phyloP scores from a whole-genome alignment of 1,140 invertebrate genomes.

The Mya arenaria region DNA sequence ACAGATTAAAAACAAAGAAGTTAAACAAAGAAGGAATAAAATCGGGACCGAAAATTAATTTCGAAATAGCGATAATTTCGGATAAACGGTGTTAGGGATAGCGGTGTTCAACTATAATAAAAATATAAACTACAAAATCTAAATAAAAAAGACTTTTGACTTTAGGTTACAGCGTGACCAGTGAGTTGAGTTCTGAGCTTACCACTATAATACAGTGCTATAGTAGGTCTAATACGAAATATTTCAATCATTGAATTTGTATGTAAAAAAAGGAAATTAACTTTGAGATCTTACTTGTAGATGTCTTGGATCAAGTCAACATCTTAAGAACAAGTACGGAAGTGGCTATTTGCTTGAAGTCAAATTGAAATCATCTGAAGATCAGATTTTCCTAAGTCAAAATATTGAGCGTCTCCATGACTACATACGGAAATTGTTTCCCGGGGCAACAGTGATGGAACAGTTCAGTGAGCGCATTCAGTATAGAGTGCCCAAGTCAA shows the following conservation, averaged over 20 bases:
- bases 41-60: neutral
- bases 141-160: neutral
- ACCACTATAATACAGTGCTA: too few relatives aligned
- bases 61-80: neutral
- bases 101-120: neutral
- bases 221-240: too few relatives aligned
- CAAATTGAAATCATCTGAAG: slow-evolving; percentile 84
- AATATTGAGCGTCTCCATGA: slow-evolving; percentile 82
- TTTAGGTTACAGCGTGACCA: too few relatives aligned
- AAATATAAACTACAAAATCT: neutral
- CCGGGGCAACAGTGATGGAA: slow-evolving; percentile 87
- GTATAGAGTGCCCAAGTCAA: slow-evolving; percentile 89
- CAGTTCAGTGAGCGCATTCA: slow-evolving; percentile 90
- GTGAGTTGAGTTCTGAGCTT: too few relatives aligned
- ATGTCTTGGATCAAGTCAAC: slow-evolving; percentile 81
- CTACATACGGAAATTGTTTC: slow-evolving; percentile 81
- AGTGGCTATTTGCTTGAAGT: slow-evolving; percentile 82
- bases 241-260: too few relatives aligned
- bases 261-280: too few relatives aligned
- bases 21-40: neutral
- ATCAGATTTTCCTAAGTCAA: neutral
- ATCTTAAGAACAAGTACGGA: slow-evolving; percentile 79
- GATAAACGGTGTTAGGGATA: neutral
- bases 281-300: slow-evolving; percentile 39
- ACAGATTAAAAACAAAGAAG: too few relatives aligned